These are phyloP conservation scores for Luehdorfia chinensis DNA, from an alignment of 1,140 invertebrate genomes.

Conservation along the genomic window DNA sequence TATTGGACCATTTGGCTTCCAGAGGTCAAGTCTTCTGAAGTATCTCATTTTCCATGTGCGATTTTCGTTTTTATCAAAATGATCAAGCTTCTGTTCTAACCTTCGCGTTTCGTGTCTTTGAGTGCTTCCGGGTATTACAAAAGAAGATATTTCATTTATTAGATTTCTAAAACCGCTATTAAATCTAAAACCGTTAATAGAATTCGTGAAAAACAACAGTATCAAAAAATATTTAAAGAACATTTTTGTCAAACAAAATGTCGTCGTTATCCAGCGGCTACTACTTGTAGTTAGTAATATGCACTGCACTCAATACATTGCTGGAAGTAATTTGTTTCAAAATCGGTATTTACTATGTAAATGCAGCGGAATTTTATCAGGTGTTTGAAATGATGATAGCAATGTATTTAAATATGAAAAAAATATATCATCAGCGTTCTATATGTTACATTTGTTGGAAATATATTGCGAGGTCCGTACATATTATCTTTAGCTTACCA, in stretches of 20 bases:
- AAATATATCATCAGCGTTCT: too few species aligned
- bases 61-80: slow-evolving; percentile 43
- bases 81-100: slow-evolving; percentile 54
- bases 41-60: slow-evolving; percentile 58
- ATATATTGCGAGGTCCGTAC: too few species aligned
- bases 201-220: slow-evolving; percentile 14
- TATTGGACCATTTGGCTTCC: slow-evolving; percentile 77
- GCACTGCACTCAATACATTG: too few species aligned
- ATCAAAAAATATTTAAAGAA: neutral
- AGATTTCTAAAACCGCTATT: slow-evolving; percentile 33
- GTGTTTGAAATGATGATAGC: neutral
- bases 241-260: too few species aligned
- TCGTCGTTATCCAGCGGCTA: too few species aligned
- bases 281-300: too few species aligned
- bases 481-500: too few species aligned
- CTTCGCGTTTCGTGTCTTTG: slow-evolving; percentile 26
- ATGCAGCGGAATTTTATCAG: slow-evolving; percentile 3
- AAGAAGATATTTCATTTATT: slow-evolving; percentile 30
- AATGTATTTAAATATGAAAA: too few species aligned
- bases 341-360: neutral
- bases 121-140: slow-evolving; percentile 1
- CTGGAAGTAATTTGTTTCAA: neutral
- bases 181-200: slow-evolving; percentile 21
- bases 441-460: too few species aligned
- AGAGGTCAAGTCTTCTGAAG: slow-evolving; percentile 42